These are phyloP conservation scores for Drosophila cardini DNA, from an alignment of 1,140 invertebrate species.

Conservation along the genomic window DNA sequence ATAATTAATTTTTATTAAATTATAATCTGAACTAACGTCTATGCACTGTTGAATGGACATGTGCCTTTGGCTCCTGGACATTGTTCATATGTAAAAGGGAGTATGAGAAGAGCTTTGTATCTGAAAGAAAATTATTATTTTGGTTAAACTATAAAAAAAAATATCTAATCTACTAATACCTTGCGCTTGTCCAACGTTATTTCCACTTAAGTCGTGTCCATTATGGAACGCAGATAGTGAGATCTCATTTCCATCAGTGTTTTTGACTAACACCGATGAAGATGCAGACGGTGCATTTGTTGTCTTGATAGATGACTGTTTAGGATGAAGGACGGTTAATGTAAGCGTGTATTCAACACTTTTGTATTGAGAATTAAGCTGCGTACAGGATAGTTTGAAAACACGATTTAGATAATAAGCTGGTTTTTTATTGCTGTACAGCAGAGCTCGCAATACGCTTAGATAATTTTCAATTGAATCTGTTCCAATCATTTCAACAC, in stretches of 20 bases:
- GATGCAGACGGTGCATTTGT: conserved; percentile 44
- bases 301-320: conserved; percentile 84
- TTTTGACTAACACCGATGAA: conserved; percentile 10
- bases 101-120: conserved; percentile 77
- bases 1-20: not conserved
- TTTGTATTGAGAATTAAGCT: conserved; percentile 95
- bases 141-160: not conserved
- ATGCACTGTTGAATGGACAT: conserved; percentile 69
- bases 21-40: conserved; percentile 55
- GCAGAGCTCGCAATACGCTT: conserved; percentile 92
- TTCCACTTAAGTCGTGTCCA: conserved; percentile 8
- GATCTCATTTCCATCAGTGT: conserved; percentile 36
- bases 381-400: conserved; percentile 97
- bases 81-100: conserved; percentile 76
- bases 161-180: conserved; percentile 25
- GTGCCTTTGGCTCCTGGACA: conserved; percentile 78
- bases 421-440: conserved; percentile 97
- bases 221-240: conserved; percentile 31
- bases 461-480: conserved; percentile 93
- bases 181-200: conserved; percentile 34
- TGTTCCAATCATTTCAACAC: conserved; percentile 92
- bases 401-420: conserved; percentile 97
- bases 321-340: conserved; percentile 92
- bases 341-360: conserved; percentile 95
- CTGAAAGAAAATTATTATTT: conserved; percentile 40